These are phyloP conservation scores for Drosophila cognata DNA, from an alignment of 2,888 invertebrate species.

Conservation along the genomic window DNA sequence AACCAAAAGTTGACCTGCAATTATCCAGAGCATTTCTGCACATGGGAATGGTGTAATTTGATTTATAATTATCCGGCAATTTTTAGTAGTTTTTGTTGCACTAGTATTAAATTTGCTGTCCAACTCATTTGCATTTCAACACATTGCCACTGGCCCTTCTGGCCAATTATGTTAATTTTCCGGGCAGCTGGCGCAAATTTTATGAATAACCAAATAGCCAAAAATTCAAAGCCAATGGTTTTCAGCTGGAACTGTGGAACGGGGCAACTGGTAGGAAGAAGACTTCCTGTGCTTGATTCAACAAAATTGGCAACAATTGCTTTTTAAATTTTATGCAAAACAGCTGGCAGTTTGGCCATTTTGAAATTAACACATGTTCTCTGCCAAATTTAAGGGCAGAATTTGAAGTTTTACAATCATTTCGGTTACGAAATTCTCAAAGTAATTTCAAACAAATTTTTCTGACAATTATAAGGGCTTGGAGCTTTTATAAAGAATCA, in stretches of 20 bases:
- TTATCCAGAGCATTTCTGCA: conserved; percentile 33
- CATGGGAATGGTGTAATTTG: conserved; percentile 26
- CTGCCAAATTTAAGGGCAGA: not conserved
- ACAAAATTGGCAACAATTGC: conserved; percentile 65
- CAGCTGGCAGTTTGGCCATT: conserved; percentile 22
- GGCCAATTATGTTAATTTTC: conserved; percentile 71
- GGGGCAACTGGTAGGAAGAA: not conserved
- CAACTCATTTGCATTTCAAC: conserved; percentile 49
- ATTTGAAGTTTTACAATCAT: not conserved
- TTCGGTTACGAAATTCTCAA: not conserved
- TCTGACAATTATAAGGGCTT: not conserved
- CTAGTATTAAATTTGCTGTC: conserved; percentile 27
- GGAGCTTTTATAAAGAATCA: not conserved
- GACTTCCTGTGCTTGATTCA: conserved; percentile 48
- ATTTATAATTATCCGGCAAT: conserved; percentile 54
- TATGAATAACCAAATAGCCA: conserved; percentile 60
- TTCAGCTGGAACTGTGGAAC: not conserved
- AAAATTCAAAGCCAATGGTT: conserved; percentile 62
- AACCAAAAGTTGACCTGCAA: conserved; percentile 39
- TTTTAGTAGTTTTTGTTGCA: conserved; percentile 18
- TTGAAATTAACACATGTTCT: conserved; percentile 30
- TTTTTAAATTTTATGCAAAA: conserved; percentile 53
- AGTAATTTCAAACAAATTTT: not conserved
- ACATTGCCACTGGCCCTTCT: conserved; percentile 9
- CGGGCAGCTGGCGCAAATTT: conserved; percentile 68